phyloP scores from a whole-genome alignment of 2,888 invertebrate genomes.

The Norana najaformis region DNA sequence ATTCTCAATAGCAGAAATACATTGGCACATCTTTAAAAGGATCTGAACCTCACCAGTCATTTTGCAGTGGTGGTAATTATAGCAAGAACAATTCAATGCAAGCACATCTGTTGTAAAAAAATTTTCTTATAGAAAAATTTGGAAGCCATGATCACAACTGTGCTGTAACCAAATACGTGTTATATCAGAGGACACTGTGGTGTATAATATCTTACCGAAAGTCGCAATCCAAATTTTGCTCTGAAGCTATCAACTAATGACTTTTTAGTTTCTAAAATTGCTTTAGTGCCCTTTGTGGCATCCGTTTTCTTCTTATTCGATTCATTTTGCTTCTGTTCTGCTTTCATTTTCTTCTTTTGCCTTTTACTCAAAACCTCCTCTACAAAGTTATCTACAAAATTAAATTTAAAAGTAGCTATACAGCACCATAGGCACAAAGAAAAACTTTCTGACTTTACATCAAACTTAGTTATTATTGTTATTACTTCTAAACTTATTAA shows the following conservation, averaged over 20 bases:
- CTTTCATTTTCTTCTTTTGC: conserved; percentile 5
- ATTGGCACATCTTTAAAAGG: too few relatives aligned
- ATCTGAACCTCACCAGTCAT: too few relatives aligned
- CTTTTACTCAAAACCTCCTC: background rate
- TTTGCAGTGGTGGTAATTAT: too few relatives aligned
- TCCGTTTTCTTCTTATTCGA: background rate
- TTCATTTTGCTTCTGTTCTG: background rate
- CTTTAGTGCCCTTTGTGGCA: background rate
- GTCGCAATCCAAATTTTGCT: conserved; percentile 21
- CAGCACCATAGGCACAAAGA: background rate
- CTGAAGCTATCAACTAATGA: conserved; percentile 19
- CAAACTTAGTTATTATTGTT: too few relatives aligned
- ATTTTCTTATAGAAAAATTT: too few relatives aligned
- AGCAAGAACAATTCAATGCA: too few relatives aligned
- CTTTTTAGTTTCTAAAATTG: background rate
- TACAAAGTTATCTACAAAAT: background rate
- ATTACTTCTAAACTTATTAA: background rate
- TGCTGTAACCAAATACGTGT: background rate
- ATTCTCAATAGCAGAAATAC: too few relatives aligned
- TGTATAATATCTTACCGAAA: background rate
- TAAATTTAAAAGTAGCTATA: background rate
- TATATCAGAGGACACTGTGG: background rate
- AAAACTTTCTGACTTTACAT: background rate
- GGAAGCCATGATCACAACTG: too few relatives aligned
- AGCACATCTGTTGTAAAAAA: too few relatives aligned